A percentile compares a stretch with the other conserved stretches of the same genome.
Conservation (phyloP, 2,888 invertebrate genomes). For the Euzetes globulus region DNA sequence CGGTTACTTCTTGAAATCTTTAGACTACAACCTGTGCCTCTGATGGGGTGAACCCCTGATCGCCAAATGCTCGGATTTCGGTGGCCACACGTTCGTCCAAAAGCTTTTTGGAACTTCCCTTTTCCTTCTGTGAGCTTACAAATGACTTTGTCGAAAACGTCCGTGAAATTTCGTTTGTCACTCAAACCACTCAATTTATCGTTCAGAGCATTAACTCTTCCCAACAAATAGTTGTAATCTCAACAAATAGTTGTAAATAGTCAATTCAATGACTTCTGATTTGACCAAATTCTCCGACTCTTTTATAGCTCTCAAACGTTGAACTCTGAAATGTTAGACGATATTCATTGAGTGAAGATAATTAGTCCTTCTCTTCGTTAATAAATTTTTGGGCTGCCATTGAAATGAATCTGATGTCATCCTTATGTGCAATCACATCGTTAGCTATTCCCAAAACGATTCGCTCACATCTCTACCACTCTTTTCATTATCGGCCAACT, state of each 20-base stretch:
- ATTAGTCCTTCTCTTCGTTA: constrained; percentile 87
- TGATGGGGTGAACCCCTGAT: too few relatives aligned
- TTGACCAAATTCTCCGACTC: constrained; percentile 67
- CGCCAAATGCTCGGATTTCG: too few relatives aligned
- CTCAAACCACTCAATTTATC: constrained; percentile 74
- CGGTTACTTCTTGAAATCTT: too few relatives aligned
- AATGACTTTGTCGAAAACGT: constrained; percentile 71
- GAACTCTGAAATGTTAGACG: constrained; percentile 70
- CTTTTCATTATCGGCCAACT: constrained; percentile 75
- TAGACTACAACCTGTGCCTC: too few relatives aligned
- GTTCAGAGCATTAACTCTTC: constrained; percentile 71
- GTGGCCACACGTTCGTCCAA: constrained; percentile 75
- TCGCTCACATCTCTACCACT: neutral
- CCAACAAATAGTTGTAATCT: constrained; percentile 62
- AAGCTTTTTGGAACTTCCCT: constrained; percentile 64
- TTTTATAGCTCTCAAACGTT: constrained; percentile 65
- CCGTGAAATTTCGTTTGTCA: constrained; percentile 65
- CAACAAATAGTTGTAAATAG: constrained; percentile 63
- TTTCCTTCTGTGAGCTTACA: constrained; percentile 71
- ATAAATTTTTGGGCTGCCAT: constrained; percentile 94
- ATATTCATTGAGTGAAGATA: constrained; percentile 74
- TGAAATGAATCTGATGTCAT: constrained; percentile 86
- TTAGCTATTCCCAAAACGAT: constrained; percentile 59
- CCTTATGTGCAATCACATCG: constrained; percentile 91
- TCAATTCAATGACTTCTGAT: constrained; percentile 67